Evolutionary conservation across 2,113 vertebrate species (phyloP), one percentile per base, ranked within the genome.

Genomic region (Phainopepla nitens): DNA sequence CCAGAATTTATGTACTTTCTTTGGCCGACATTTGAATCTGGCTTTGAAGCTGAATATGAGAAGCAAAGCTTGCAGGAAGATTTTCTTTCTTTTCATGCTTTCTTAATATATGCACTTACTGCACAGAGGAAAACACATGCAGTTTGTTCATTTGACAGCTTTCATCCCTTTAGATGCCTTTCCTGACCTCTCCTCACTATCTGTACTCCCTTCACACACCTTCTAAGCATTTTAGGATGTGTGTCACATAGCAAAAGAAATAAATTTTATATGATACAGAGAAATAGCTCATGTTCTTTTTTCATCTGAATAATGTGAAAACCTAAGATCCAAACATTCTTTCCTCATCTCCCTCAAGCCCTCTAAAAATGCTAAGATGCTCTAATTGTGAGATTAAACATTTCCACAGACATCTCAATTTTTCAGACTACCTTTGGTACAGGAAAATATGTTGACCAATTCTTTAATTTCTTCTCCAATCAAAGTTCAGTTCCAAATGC

Each of bases 1-100:
- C 22, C 82, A 85, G 39, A 93, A 95, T 96, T 96, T 95, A 96
- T 97, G 82, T 94, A 93, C 94, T 95, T 96, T 93, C 51, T 94
- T 96, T 96, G 96, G 95, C 90, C 6, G 45, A 66, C 25, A 51
- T 79, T 85, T 65, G 54, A 87, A 94, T 93, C 56, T 95, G 31
- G 11, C 69, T 95, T 91, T 78, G 80, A 94, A 94, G 94, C 73
- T 87, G 92, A 73, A 85, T 80, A 85, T 36, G 33, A 72, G 84
- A 83, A 91, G 82, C 82, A 92, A 92, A 96, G 29, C 53, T 64
- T 88, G 45, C 35, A 76, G 51, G 69, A 96, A 80, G 21, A 47
- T 56, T 94, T 91, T 87, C 27, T 84, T 93, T 94, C 51, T 86
- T 95, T 83, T 65, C 45, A 89, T 47, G 10, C 10, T 76, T 88